Evolutionary conservation across 1,140 invertebrate genomes (phyloP).

Genomic region (Drosophila nebulosa): DNA sequence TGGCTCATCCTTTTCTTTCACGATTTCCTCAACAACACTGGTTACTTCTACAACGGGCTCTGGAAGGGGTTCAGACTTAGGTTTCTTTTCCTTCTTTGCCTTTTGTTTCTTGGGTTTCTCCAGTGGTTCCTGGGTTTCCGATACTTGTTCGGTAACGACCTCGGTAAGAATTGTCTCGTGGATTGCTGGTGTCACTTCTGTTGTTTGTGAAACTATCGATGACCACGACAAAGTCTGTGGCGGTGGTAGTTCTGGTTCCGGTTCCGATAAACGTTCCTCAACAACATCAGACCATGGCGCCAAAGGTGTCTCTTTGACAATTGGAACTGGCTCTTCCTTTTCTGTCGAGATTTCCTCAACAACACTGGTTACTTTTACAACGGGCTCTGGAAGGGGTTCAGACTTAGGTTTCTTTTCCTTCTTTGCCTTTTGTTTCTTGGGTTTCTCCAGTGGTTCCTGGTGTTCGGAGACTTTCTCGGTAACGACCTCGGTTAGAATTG

Average conservation of each 20-base stretch:
- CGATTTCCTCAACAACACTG: no score
- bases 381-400: background rate
- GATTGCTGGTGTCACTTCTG: no score
- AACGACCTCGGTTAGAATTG: background rate
- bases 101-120: no score
- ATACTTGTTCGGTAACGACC: no score
- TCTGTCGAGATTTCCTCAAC: background rate
- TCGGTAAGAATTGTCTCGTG: no score
- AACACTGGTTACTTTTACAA: background rate
- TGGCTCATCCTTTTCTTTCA: no score
- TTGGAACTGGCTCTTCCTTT: background rate
- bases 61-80: no score
- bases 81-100: no score
- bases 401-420: constrained; percentile 24
- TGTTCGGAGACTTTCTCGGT: background rate
- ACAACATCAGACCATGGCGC: background rate
- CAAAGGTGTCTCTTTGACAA: background rate
- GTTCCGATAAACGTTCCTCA: background rate
- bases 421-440: constrained; percentile 19
- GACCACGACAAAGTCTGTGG: background rate
- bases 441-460: background rate
- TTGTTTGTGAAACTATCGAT: no score
- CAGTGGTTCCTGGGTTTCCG: no score
- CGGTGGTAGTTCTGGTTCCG: background rate
- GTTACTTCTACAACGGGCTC: no score